These are phyloP conservation scores for Bilobella aurantiaca DNA, from an alignment of 1,140 invertebrate species.

Conservation along the genomic window DNA sequence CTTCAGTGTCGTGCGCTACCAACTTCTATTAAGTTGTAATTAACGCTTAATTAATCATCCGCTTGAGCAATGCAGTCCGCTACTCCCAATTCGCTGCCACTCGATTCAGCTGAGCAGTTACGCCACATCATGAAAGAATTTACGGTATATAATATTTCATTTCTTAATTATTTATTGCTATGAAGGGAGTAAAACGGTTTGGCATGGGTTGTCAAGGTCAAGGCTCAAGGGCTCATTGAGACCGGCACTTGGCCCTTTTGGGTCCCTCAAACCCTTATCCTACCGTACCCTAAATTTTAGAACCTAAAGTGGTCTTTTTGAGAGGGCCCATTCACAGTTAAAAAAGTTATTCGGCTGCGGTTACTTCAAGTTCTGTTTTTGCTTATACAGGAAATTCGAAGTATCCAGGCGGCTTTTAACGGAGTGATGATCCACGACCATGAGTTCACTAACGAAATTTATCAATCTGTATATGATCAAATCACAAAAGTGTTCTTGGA, in stretches of 20 bases:
- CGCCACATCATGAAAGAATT: slow-evolving; percentile 26
- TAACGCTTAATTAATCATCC: no score
- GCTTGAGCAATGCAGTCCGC: slow-evolving; percentile 10
- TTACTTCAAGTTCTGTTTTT: slow-evolving; percentile 10
- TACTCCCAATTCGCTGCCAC: slow-evolving; percentile 18
- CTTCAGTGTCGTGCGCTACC: no score
- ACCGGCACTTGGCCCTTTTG: background rate
- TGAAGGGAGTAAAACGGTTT: background rate
- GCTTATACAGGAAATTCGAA: slow-evolving; percentile 26
- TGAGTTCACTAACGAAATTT: slow-evolving; percentile 16
- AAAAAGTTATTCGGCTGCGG: no score
- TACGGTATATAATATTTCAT: slow-evolving; percentile 24
- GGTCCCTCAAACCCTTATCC: slow-evolving; percentile 2
- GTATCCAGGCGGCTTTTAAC: slow-evolving; percentile 31
- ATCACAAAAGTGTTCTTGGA: slow-evolving; percentile 28
- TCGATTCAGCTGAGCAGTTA: slow-evolving; percentile 20
- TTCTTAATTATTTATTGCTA: slow-evolving; percentile 4
- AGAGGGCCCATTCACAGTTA: no score
- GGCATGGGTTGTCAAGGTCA: background rate
- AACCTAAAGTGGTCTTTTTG: no score
- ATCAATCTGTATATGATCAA: slow-evolving; percentile 1
- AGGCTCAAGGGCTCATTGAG: background rate
- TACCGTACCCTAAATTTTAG: slow-evolving; percentile 1
- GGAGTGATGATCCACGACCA: slow-evolving; percentile 29
- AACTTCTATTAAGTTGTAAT: no score